Evolutionary conservation across 2,888 invertebrate genomes (phyloP), one percentile per base, ranked within the genome.

Genomic region (Dynastes hyllus): DNA sequence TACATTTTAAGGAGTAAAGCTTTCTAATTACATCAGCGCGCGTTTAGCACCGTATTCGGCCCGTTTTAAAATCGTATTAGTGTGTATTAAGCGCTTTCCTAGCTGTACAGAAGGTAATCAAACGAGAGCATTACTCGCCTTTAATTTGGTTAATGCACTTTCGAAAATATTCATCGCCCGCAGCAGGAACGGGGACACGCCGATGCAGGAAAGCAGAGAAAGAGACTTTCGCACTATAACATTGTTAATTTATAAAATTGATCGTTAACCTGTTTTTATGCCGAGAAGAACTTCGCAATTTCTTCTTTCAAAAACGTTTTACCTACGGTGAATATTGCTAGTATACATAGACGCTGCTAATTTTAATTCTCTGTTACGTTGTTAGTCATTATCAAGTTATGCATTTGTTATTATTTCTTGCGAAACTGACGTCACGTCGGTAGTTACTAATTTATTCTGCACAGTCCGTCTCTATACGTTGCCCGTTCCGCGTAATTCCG

Each of bases 401-500:
- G 73, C 58, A 73, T 55, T 58, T 40, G 55, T 37, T 29, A 58
- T 73, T 73, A 73, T 73, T 73, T 73, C 73, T 73, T 58, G 73
- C 58, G 73, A 73, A 73, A 73, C 40, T 73, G 73, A 73, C 73
- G 58, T 73, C 73, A 73, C 40, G 55, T 55, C 58, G 16, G 58
- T 58, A 29, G 55, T 58, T 58, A 58, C 8, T 73, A 73, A 73
- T 73, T 73, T 58, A 58, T 55, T 70, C 40, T 61, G 27, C 32
- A 53, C 29, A n/a, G 37, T 9, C 37, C 11, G 55, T 45, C 50
- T 73, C 70, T 70, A 53, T 53, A 70, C 51, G 32, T 58, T 29
- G 63, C 13, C 9, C 11, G 32, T 32, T 32, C 32, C 63, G 32
- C 27, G 32, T 61, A 61, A 55, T 27, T 61, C 61, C 61, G 1